Evolutionary conservation across 2,113 vertebrate species (phyloP).

Genomic region (Oxyruncus cristatus): DNA sequence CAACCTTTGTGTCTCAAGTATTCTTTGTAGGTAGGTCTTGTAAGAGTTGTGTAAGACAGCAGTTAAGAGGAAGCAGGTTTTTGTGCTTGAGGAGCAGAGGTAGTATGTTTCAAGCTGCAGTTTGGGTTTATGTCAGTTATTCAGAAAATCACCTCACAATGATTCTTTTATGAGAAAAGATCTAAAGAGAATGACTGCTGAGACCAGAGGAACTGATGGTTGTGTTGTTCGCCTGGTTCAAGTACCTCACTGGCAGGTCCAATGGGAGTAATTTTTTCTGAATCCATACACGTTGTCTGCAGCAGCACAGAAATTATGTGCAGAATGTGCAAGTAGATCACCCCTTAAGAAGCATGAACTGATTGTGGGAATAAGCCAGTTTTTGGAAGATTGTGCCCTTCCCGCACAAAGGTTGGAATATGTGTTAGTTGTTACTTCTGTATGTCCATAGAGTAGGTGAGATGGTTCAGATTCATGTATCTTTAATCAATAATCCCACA

Average conservation of each 20-base stretch:
- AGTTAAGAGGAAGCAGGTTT: not conserved
- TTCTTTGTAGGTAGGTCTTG: not conserved
- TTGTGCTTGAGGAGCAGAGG: not conserved
- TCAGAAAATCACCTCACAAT: not conserved
- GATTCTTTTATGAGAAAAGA: not conserved
- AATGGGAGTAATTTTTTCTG: not conserved
- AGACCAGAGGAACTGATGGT: not conserved
- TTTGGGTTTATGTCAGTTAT: not conserved
- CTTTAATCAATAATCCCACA: not conserved
- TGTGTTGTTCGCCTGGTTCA: not conserved
- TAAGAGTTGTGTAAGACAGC: not conserved
- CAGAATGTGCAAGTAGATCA: not conserved
- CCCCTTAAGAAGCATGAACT: not conserved
- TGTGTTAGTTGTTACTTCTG: not conserved
- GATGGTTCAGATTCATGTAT: not conserved
- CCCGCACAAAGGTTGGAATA: not conserved
- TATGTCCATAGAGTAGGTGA: not conserved
- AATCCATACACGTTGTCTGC: not conserved
- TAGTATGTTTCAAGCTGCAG: not conserved
- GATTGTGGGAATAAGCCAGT: not conserved
- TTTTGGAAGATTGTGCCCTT: not conserved
- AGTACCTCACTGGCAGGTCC: not conserved
- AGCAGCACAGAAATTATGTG: not conserved
- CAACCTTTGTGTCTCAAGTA: not conserved
- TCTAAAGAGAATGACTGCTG: not conserved